Percentiles rank a stretch among this genome's conserved stretches.
Conservation (phyloP, 2,888 invertebrate genomes). For the Strigamia transsilvanica region DNA sequence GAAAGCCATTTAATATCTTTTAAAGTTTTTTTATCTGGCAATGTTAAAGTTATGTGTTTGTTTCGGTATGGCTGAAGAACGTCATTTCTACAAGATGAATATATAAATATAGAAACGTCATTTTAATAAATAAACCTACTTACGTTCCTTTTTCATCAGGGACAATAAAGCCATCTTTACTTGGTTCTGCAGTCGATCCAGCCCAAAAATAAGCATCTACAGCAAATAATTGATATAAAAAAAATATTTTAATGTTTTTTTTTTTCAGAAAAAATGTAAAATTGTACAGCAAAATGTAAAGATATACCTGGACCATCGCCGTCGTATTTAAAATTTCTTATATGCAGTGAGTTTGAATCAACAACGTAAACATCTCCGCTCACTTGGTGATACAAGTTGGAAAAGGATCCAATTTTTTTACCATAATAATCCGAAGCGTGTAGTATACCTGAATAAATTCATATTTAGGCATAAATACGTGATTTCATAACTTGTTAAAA, state of each 20-base stretch:
- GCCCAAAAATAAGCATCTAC: conserved; percentile 93
- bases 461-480: no score
- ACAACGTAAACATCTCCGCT: conserved; percentile 85
- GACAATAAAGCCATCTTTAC: conserved; percentile 75
- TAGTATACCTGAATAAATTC: background rate
- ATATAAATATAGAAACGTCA: background rate
- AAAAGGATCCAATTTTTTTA: conserved; percentile 55
- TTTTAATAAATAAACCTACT: conserved; percentile 61
- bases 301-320: conserved; percentile 84
- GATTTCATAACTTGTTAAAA: no score
- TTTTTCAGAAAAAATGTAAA: background rate
- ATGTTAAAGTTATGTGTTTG: conserved; percentile 80
- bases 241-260: no score
- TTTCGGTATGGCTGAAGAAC: conserved; percentile 82
- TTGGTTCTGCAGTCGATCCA: conserved; percentile 75
- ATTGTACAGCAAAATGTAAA: background rate
- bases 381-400: conserved; percentile 54
- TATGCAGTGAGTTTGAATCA: conserved; percentile 84
- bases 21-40: conserved; percentile 84
- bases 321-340: conserved; percentile 88
- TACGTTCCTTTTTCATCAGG: conserved; percentile 87
- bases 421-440: conserved; percentile 53
- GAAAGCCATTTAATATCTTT: conserved; percentile 90
- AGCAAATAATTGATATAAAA: background rate
- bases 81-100: conserved; percentile 66